A percentile compares a stretch with the other conserved stretches of the same genome.
phyloP scores from a whole-genome alignment of 1,140 invertebrate genomes.

The Holcopasites calliopsidis region DNA sequence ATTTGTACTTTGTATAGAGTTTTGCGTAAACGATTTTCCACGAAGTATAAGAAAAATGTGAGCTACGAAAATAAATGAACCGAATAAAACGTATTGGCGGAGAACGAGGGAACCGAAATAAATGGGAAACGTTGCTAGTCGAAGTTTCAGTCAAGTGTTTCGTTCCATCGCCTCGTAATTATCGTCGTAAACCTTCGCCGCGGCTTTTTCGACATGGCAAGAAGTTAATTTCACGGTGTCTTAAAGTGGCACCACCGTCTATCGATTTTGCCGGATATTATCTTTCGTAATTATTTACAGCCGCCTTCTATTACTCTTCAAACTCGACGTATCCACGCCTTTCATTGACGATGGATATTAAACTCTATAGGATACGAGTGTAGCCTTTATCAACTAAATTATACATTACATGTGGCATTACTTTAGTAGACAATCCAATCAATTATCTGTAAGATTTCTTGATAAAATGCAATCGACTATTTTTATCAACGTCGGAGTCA shows the following conservation, averaged over 20 bases:
- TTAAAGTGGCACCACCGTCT: neutral
- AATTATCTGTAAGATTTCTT: too few relatives aligned
- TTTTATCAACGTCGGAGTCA: too few relatives aligned
- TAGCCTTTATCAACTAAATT: neutral
- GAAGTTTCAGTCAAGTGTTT: neutral
- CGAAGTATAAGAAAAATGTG: too few relatives aligned
- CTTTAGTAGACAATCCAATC: neutral
- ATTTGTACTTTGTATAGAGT: too few relatives aligned
- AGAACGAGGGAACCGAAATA: neutral
- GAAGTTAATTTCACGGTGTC: constrained; percentile 9
- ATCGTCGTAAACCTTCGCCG: neutral
- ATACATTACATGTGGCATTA: neutral
- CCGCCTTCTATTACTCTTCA: neutral
- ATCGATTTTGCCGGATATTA: constrained; percentile 2
- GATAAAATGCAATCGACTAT: too few relatives aligned
- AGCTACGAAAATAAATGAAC: too few relatives aligned
- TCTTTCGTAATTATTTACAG: neutral
- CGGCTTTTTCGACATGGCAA: neutral
- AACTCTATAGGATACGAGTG: too few relatives aligned
- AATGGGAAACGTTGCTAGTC: neutral
- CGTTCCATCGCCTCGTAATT: neutral
- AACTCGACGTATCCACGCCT: neutral
- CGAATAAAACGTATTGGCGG: neutral
- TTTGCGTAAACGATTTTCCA: too few relatives aligned
- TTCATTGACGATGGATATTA: neutral